phyloP scores from a whole-genome alignment of 2,113 vertebrate genomes.

The Circaetus gallicus region DNA sequence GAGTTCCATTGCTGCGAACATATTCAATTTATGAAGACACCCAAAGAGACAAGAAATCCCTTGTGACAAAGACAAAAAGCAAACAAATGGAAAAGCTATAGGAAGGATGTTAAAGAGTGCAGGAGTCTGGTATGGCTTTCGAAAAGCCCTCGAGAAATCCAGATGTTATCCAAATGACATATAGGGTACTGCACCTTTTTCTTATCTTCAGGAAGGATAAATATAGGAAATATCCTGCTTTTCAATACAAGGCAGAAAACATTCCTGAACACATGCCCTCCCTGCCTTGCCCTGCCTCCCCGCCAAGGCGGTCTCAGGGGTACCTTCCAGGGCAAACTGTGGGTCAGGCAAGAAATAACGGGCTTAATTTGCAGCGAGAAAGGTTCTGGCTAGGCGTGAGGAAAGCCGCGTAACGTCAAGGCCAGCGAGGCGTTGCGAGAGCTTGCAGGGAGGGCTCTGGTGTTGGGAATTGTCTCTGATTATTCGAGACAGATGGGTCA shows the following conservation, averaged over 20 bases:
- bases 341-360: background rate
- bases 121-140: background rate
- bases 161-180: background rate
- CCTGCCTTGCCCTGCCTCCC: background rate
- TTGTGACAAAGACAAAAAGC: background rate
- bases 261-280: background rate
- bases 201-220: background rate
- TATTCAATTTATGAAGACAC: background rate
- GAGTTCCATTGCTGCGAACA: background rate
- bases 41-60: background rate
- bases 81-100: background rate
- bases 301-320: rapidly evolving
- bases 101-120: background rate
- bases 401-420: background rate
- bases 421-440: rapidly evolving
- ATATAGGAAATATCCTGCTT: background rate
- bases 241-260: background rate
- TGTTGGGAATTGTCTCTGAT: background rate
- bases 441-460: background rate
- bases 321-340: no score
- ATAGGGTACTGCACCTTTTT: background rate
- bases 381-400: background rate
- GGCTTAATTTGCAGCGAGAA: background rate
- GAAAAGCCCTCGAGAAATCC: background rate
- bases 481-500: background rate